Conservation (phyloP, 1,140 invertebrate species). For the Phthorimaea operculella region DNA sequence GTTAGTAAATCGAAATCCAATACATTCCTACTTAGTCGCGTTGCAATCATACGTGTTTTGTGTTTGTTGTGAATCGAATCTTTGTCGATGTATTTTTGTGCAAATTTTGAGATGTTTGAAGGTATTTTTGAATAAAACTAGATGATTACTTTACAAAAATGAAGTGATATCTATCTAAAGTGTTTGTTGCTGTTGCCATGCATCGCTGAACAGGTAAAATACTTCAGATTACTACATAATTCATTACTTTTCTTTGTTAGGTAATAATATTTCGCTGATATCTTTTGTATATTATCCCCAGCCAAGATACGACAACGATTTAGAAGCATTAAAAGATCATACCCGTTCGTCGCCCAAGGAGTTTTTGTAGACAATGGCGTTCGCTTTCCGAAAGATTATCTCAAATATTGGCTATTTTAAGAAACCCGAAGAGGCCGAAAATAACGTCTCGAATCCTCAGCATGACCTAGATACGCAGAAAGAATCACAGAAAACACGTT, state of each 20-base stretch:
- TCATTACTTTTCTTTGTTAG: constrained; percentile 13
- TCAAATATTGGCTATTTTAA: constrained; percentile 58
- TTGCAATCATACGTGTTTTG: not conserved
- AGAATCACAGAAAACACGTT: constrained; percentile 16
- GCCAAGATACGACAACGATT: not conserved
- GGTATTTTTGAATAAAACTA: constrained; percentile 16
- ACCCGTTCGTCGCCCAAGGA: not conserved
- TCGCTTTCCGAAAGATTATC: constrained; percentile 50
- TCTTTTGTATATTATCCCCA: constrained; percentile 1
- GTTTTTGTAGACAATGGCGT: constrained; percentile 39
- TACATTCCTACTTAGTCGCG: not conserved
- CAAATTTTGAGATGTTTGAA: constrained; percentile 8
- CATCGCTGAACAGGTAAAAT: constrained; percentile 11
- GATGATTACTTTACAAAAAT: constrained; percentile 12
- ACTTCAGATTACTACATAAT: not conserved
- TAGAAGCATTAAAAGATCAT: constrained; percentile 4
- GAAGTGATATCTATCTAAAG: constrained; percentile 12
- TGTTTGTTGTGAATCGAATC: constrained; percentile 12
- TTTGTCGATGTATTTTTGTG: constrained; percentile 10
- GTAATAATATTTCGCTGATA: not conserved
- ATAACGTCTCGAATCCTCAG: constrained; percentile 5
- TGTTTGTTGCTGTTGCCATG: not conserved
- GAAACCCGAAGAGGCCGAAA: constrained; percentile 31
- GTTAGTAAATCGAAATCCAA: not conserved
- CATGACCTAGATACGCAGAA: constrained; percentile 7